A percentile compares a stretch with the other conserved stretches of the same genome.
Conservation (phyloP, 2,888 invertebrate species). For the Trichogramma dendrolimi region DNA sequence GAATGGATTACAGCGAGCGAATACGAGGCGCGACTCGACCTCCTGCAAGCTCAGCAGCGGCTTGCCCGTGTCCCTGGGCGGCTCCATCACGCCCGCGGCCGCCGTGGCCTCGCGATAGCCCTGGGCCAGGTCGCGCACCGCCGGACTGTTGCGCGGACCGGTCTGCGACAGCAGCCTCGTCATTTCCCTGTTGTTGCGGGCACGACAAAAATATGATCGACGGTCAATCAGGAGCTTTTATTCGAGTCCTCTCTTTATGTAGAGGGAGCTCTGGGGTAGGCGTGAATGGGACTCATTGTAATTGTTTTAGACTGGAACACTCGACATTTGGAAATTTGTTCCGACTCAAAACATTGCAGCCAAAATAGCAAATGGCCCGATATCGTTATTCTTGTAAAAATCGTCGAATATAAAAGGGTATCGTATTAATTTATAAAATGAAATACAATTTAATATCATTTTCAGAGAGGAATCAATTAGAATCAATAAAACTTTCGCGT, state of each 20-base stretch:
- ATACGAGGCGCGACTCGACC: slow-evolving; percentile 80
- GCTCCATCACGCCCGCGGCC: slow-evolving; percentile 80
- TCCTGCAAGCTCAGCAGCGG: slow-evolving; percentile 79
- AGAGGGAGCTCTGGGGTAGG: neutral
- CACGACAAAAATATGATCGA: neutral
- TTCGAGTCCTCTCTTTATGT: neutral
- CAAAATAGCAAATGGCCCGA: too few relatives aligned
- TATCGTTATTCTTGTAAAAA: too few relatives aligned
- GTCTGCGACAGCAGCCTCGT: slow-evolving; percentile 47
- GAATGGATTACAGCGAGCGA: slow-evolving; percentile 88
- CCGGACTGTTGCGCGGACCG: slow-evolving; percentile 47
- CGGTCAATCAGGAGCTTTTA: neutral
- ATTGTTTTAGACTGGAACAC: too few relatives aligned
- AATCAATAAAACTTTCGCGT: too few relatives aligned
- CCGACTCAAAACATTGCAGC: too few relatives aligned
- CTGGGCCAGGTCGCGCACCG: slow-evolving; percentile 45
- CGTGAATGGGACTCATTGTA: neutral
- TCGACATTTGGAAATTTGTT: too few relatives aligned
- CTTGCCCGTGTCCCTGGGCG: slow-evolving; percentile 72
- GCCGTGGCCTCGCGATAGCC: slow-evolving; percentile 77
- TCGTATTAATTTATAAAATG: too few relatives aligned
- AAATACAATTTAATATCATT: too few relatives aligned
- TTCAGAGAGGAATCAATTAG: too few relatives aligned
- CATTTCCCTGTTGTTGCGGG: slow-evolving; percentile 43
- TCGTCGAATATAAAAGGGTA: too few relatives aligned